Conservation (phyloP, 2,888 invertebrate species). For the Euplagia quadripunctaria region DNA sequence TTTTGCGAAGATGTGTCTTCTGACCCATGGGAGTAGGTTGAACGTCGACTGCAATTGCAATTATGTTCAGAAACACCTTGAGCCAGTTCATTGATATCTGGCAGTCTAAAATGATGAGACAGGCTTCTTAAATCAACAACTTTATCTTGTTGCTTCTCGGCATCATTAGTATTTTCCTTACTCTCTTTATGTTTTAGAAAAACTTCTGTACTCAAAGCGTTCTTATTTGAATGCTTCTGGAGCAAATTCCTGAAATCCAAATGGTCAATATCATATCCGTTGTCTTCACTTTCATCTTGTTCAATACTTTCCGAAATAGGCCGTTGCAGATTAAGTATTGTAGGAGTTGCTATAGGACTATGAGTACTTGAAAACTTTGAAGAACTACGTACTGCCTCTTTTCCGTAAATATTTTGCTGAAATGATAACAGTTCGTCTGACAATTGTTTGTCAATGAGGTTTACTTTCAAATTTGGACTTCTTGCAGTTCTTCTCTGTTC, state of each 20-base stretch:
- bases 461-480: slow-evolving; percentile 65
- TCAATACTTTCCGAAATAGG: slow-evolving; percentile 59
- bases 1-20: slow-evolving; percentile 1
- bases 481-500: slow-evolving; percentile 49
- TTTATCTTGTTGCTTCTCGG: slow-evolving; percentile 53
- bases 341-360: slow-evolving; percentile 60
- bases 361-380: slow-evolving; percentile 52
- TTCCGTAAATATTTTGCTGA: slow-evolving; percentile 66
- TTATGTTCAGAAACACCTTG: slow-evolving; percentile 30
- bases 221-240: slow-evolving; percentile 20
- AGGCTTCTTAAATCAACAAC: slow-evolving; percentile 72
- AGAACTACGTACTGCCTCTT: slow-evolving; percentile 54
- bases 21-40: slow-evolving; percentile 34
- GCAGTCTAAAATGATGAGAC: slow-evolving; percentile 27
- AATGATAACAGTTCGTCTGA: slow-evolving; percentile 75
- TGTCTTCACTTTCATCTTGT: slow-evolving; percentile 31
- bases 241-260: slow-evolving; percentile 27
- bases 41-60: slow-evolving; percentile 55
- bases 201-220: slow-evolving; percentile 12
- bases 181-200: slow-evolving; percentile 12
- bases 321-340: slow-evolving; percentile 68
- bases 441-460: slow-evolving; percentile 73
- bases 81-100: slow-evolving; percentile 17
- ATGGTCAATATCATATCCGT: slow-evolving; percentile 30
- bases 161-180: slow-evolving; percentile 17